These are phyloP conservation scores for Isaurus tuberculatus DNA, from an alignment of 92 coral and sea anemone genomes.

Conservation along the genomic window DNA sequence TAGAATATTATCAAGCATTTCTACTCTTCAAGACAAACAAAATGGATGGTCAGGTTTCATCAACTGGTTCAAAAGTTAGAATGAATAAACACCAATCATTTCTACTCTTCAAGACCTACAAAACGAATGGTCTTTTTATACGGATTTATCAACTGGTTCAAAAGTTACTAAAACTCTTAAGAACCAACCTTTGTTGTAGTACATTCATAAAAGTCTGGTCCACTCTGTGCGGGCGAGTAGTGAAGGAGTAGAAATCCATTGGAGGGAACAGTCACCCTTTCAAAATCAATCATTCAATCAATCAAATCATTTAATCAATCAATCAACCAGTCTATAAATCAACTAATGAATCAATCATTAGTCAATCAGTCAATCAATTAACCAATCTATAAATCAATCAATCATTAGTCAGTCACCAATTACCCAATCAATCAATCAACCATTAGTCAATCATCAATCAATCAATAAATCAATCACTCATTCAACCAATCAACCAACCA, in stretches of 20 bases:
- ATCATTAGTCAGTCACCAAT: constrained; percentile 35
- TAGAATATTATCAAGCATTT: too few species aligned
- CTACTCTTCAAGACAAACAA: too few species aligned
- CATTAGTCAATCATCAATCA: not conserved
- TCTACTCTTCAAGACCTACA: not conserved
- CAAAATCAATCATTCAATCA: not conserved
- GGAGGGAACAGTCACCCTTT: constrained; percentile 38
- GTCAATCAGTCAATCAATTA: not conserved
- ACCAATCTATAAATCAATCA: too few species aligned
- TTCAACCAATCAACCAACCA: too few species aligned
- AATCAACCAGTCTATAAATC: not conserved
- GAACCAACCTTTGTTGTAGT: constrained; percentile 1
- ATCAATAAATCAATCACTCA: constrained; percentile 5
- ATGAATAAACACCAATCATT: not conserved
- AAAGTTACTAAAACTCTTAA: not conserved
- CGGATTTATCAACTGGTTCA: not conserved
- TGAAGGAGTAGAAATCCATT: constrained; percentile 41
- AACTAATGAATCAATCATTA: not conserved
- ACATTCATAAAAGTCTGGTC: constrained; percentile 44
- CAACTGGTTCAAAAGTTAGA: too few species aligned
- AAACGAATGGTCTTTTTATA: not conserved
- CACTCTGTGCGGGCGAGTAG: constrained; percentile 44
- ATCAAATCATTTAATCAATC: not conserved
- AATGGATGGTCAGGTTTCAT: too few species aligned
- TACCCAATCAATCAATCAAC: not conserved